These are phyloP conservation scores for Prochilodus magdalenae DNA, from an alignment of 2,113 vertebrate species.

Conservation along the genomic window DNA sequence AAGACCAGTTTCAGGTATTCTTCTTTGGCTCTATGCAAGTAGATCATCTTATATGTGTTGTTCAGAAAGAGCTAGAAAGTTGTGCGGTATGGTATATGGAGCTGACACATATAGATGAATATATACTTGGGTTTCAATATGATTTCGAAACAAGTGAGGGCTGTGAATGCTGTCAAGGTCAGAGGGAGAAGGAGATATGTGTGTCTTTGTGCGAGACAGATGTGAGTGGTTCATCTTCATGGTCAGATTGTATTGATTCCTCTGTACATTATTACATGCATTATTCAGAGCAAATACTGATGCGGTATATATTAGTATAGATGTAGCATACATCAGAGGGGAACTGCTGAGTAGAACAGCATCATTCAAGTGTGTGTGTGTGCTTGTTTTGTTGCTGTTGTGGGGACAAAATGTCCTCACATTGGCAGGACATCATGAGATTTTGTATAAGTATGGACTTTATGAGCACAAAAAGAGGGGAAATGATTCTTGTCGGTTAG, in stretches of 20 bases:
- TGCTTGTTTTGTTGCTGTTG: not conserved
- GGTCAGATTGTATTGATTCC: slow-evolving; percentile 41
- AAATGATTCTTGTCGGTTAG: too few relatives aligned
- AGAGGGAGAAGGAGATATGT: slow-evolving; percentile 9
- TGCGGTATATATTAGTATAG: slow-evolving; percentile 6
- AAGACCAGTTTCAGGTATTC: too few relatives aligned
- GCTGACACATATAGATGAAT: not conserved
- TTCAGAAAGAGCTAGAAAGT: too few relatives aligned
- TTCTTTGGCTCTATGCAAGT: too few relatives aligned
- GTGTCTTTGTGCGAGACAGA: not conserved
- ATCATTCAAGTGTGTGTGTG: slow-evolving; percentile 11
- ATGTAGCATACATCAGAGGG: not conserved
- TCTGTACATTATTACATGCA: slow-evolving; percentile 36
- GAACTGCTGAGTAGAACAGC: not conserved
- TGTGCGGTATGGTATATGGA: not conserved
- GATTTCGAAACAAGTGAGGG: not conserved
- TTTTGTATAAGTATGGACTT: too few relatives aligned
- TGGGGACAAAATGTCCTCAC: too few relatives aligned
- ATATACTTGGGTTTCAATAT: not conserved
- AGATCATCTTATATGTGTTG: too few relatives aligned
- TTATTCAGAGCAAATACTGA: slow-evolving; percentile 41
- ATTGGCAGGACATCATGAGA: too few relatives aligned
- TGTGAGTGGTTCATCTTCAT: slow-evolving; percentile 29
- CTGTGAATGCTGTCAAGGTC: not conserved
- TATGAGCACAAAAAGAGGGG: too few relatives aligned